phyloP scores from a whole-genome alignment of 2,797 vertebrate species.

The Premnoplex brunnescens region DNA sequence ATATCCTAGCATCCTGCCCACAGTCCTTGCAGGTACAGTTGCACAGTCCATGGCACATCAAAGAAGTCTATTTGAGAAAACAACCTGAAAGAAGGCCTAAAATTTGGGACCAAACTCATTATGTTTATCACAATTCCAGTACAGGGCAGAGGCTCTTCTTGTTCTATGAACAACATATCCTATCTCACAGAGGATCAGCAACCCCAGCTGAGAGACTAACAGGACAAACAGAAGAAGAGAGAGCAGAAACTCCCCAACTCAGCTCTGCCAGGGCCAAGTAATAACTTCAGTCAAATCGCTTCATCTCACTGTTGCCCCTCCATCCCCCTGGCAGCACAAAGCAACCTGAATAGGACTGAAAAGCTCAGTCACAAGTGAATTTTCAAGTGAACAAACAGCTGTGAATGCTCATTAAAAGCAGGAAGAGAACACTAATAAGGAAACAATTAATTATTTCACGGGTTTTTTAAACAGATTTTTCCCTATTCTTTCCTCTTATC shows the following conservation, averaged over 20 bases:
- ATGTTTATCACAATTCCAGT: background rate
- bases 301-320: background rate
- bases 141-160: background rate
- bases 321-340: background rate
- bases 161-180: background rate
- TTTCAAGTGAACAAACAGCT: background rate
- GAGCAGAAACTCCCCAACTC: background rate
- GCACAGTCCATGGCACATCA: fast-evolving
- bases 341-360: background rate
- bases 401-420: background rate
- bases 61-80: background rate
- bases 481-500: constrained; percentile 3
- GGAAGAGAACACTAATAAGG: background rate
- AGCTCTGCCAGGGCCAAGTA: background rate
- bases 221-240: background rate
- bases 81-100: background rate
- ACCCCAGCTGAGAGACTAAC: background rate
- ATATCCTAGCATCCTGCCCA: background rate
- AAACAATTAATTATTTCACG: background rate
- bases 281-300: background rate
- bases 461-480: background rate
- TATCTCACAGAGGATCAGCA: background rate
- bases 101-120: background rate
- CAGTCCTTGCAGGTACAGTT: background rate
- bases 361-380: background rate